Percentiles rank a stretch among this genome's conserved stretches.
Conservation (phyloP, 2,797 vertebrate genomes). For the Peromyscus aztecus region DNA sequence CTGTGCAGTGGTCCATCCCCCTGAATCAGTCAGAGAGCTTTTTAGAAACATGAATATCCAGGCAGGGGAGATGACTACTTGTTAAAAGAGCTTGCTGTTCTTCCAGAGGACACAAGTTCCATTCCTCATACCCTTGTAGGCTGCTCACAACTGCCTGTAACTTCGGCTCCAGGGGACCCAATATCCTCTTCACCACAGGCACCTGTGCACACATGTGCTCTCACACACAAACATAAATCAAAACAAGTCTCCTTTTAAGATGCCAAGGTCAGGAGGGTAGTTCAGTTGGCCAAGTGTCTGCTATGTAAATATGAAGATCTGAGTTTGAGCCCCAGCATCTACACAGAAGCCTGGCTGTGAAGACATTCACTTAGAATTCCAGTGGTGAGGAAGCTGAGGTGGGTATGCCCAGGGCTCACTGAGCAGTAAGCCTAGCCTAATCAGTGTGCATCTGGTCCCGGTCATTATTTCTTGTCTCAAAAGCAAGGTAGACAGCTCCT, state of each 20-base stretch:
- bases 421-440: background rate
- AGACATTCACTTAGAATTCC: background rate
- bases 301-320: background rate
- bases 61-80: background rate
- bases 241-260: background rate
- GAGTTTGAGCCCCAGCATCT: background rate
- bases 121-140: background rate
- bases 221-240: background rate
- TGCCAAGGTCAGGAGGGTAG: background rate
- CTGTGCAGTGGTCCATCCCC: background rate
- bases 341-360: background rate
- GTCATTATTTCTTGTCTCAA: background rate
- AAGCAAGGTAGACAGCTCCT: background rate
- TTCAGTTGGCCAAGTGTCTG: background rate
- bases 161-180: background rate
- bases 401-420: background rate
- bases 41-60: background rate
- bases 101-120: background rate
- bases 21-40: slow-evolving; percentile 31
- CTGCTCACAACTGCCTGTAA: background rate
- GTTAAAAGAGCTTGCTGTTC: background rate
- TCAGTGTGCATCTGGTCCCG: too few relatives aligned
- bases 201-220: background rate
- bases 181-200: background rate
- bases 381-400: background rate